These are phyloP conservation scores for Megamerina dolium DNA, from an alignment of 2,888 invertebrate genomes.

Conservation along the genomic window DNA sequence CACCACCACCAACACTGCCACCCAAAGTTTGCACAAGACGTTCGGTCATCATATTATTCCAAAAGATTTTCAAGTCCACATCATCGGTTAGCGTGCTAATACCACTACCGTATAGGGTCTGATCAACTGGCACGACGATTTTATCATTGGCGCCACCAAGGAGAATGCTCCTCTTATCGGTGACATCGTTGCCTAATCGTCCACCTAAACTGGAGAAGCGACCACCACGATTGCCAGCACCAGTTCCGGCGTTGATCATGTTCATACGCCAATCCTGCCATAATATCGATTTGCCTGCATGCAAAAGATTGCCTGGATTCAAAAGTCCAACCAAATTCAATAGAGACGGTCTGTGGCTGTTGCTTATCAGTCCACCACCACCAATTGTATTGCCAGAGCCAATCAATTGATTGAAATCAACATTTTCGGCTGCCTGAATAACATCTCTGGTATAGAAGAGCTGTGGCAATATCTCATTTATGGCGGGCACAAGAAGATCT, in stretches of 20 bases:
- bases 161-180: not conserved
- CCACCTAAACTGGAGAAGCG: not conserved
- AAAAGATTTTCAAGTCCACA: conserved; percentile 26
- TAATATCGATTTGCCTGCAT: too few species aligned
- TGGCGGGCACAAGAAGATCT: conserved; percentile 62
- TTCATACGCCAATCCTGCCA: conserved; percentile 7
- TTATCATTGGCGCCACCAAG: conserved; percentile 4
- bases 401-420: conserved; percentile 26
- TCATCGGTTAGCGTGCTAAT: conserved; percentile 24
- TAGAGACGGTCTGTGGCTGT: not conserved
- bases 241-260: not conserved
- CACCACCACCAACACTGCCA: conserved; percentile 2
- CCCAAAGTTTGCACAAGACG: conserved; percentile 16
- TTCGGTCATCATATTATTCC: conserved; percentile 26
- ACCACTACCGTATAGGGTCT: conserved; percentile 13
- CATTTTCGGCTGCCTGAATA: conserved; percentile 22
- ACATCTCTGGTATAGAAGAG: conserved; percentile 58
- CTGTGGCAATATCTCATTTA: conserved; percentile 70
- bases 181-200: not conserved
- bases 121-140: conserved; percentile 13
- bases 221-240: not conserved
- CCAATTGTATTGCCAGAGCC: conserved; percentile 29
- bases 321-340: too few species aligned
- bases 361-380: conserved; percentile 8
- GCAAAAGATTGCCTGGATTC: too few species aligned